Evolutionary conservation across 2,113 vertebrate genomes (phyloP).

Genomic region (Heteronetta atricapilla): DNA sequence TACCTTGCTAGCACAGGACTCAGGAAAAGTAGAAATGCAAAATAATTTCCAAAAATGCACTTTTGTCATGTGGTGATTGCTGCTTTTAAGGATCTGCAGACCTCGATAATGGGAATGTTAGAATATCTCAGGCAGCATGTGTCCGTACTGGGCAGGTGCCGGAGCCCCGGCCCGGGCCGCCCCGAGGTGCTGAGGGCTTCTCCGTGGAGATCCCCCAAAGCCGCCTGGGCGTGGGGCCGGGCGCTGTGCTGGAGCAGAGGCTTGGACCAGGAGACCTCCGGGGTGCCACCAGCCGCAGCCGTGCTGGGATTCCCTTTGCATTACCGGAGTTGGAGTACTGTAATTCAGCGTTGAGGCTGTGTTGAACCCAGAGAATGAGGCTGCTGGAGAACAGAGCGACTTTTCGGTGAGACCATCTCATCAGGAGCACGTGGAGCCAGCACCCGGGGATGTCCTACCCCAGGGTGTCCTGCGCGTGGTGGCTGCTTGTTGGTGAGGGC

Average conservation of each 20-base stretch:
- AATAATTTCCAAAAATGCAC: background rate
- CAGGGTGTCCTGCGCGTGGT: fast-evolving
- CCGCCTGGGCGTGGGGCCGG: too few species aligned
- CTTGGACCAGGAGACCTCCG: too few species aligned
- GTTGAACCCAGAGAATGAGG: too few species aligned
- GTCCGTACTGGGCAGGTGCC: too few species aligned
- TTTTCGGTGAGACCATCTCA: too few species aligned
- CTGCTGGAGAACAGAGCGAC: background rate
- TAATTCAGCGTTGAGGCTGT: background rate
- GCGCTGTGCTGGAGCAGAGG: too few species aligned
- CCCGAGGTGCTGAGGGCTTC: too few species aligned
- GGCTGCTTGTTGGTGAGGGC: background rate
- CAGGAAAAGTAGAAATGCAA: background rate
- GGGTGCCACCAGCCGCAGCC: too few species aligned
- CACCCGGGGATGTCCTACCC: fast-evolving
- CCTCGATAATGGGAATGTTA: background rate
- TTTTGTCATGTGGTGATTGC: background rate
- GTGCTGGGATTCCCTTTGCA: background rate
- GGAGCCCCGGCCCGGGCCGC: too few species aligned
- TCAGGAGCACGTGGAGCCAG: fast-evolving
- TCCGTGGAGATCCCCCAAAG: too few species aligned
- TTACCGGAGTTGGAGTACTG: background rate
- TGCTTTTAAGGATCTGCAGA: background rate
- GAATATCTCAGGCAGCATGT: background rate
- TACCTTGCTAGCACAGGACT: background rate